A percentile compares a stretch with the other conserved stretches of the same genome.
phyloP scores from a whole-genome alignment of 2,113 vertebrate species.

The Ciconia boyciana region DNA sequence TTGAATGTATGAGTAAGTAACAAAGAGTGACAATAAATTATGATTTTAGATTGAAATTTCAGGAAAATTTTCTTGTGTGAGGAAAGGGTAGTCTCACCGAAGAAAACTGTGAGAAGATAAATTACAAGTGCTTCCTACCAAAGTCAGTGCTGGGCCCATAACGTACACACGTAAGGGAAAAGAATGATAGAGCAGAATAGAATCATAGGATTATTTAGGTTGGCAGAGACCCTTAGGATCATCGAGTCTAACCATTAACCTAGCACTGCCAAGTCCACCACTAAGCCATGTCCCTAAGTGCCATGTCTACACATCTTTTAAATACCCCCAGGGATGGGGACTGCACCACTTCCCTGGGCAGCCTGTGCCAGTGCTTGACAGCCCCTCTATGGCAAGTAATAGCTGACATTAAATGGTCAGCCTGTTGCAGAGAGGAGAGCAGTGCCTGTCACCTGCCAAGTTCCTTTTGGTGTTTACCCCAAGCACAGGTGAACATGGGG shows the following conservation, averaged over 20 bases:
- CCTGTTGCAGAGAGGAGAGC: neutral
- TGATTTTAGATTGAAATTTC: neutral
- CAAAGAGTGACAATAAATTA: neutral
- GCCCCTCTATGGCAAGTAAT: neutral
- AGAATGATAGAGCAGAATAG: neutral
- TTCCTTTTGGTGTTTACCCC: neutral
- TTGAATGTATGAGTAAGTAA: neutral
- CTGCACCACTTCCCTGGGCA: neutral
- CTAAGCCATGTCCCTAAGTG: rapidly evolving
- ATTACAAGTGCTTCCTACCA: neutral
- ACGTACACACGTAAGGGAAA: rapidly evolving
- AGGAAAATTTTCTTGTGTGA: neutral
- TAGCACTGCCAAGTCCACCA: neutral
- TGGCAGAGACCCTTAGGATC: neutral
- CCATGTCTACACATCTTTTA: rapidly evolving
- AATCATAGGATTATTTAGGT: rapidly evolving
- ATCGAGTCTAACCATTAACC: rapidly evolving
- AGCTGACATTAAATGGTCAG: too few relatives aligned
- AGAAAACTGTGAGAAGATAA: neutral
- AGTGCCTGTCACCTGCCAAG: too few relatives aligned
- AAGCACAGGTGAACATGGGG: rapidly evolving
- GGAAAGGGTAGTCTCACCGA: neutral
- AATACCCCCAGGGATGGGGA: neutral
- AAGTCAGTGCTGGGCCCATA: neutral
- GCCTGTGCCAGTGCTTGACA: neutral